Evolutionary conservation across 2,888 invertebrate species (phyloP).

Genomic region (Abscondita cerata): DNA sequence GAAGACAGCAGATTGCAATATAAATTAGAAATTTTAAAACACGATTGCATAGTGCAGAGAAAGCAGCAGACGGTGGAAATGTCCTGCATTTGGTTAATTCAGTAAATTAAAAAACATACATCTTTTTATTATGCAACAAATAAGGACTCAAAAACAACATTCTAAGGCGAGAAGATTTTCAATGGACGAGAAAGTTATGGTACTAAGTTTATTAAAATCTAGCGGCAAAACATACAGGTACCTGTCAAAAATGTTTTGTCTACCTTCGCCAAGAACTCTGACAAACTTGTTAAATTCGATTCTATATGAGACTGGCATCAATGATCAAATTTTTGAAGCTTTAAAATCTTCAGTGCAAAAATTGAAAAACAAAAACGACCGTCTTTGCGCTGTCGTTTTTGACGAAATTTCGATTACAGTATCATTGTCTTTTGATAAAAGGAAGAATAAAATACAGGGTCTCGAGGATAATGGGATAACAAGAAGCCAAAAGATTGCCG

Average conservation of each 20-base stretch:
- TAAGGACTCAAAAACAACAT: too few relatives aligned
- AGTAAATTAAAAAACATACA: too few relatives aligned
- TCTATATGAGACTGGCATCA: slow-evolving; percentile 2
- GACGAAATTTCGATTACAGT: slow-evolving; percentile 27
- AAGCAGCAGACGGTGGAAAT: too few relatives aligned
- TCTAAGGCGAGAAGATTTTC: too few relatives aligned
- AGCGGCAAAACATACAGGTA: slow-evolving; percentile 27
- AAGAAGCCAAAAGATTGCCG: slow-evolving; percentile 8
- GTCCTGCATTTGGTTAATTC: too few relatives aligned
- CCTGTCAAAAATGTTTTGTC: slow-evolving; percentile 25
- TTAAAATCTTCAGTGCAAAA: slow-evolving; percentile 6
- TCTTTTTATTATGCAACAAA: too few relatives aligned
- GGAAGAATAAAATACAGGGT: slow-evolving; percentile 17
- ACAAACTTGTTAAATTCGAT: slow-evolving; percentile 6
- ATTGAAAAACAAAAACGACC: not conserved
- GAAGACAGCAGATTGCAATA: too few relatives aligned
- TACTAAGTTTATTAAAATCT: too few relatives aligned
- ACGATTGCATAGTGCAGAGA: too few relatives aligned
- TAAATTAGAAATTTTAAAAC: too few relatives aligned
- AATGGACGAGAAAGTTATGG: too few relatives aligned
- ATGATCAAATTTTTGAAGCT: not conserved
- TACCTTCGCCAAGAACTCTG: slow-evolving; percentile 28
- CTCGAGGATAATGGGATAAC: slow-evolving; percentile 13
- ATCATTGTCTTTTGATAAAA: slow-evolving; percentile 11
- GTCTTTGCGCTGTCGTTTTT: slow-evolving; percentile 16